These are phyloP conservation scores for Sebastes goodei DNA, from an alignment of 2,797 vertebrate genomes.

Conservation along the genomic window DNA sequence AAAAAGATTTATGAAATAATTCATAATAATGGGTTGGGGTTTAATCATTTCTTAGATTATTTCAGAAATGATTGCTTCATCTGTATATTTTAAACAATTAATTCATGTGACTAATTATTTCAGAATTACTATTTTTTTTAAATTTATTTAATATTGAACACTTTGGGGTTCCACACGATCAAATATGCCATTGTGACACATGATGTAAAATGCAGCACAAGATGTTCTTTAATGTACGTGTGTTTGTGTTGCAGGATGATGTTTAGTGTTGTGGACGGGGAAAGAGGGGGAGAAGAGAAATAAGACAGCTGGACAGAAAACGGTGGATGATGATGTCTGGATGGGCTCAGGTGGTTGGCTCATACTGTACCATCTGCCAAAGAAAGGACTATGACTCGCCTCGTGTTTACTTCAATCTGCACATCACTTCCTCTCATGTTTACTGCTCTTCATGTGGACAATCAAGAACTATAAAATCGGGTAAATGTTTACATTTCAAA, in stretches of 20 bases:
- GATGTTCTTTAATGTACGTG: background rate
- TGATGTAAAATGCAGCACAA: background rate
- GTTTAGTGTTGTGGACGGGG: slow-evolving; percentile 25
- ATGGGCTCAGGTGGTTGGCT: slow-evolving; percentile 1
- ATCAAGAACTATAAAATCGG: background rate
- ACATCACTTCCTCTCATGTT: background rate
- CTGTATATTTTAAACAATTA: too few species aligned
- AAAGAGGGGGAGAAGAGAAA: background rate
- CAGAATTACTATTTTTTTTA: too few species aligned
- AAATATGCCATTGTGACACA: background rate
- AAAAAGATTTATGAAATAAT: background rate
- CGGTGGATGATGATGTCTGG: slow-evolving; percentile 4
- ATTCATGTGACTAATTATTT: background rate
- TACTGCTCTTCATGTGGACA: background rate
- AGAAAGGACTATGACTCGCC: background rate
- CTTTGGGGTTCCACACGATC: background rate
- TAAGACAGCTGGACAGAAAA: slow-evolving; percentile 12
- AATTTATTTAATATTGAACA: background rate
- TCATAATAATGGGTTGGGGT: background rate
- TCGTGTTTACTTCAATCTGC: slow-evolving; percentile 9
- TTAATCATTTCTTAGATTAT: background rate
- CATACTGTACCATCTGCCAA: background rate
- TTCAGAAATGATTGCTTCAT: background rate
- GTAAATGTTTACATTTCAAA: background rate
- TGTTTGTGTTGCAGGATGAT: slow-evolving; percentile 55